Evolutionary conservation across 2,113 vertebrate species (phyloP), one percentile per base, ranked within the genome.

Genomic region (Dasyprocta punctata): DNA sequence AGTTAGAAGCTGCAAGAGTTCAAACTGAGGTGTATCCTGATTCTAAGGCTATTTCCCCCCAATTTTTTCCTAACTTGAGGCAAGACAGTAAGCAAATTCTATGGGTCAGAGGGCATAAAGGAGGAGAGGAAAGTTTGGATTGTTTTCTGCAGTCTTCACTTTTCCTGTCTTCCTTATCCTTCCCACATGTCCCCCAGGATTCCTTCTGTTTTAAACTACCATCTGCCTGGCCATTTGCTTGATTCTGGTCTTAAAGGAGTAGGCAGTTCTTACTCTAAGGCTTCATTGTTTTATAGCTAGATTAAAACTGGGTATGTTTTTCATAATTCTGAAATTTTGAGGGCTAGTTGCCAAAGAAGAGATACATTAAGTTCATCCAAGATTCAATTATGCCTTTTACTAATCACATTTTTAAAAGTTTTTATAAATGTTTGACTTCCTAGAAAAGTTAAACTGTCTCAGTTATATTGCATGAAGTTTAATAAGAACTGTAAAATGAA

Each of bases 171-270:
- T 90, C 44, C 20, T 80, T 61, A 86, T 81, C 63, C 75, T 61
- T 91, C 83, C 77, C 60, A 75, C 16, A 0, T 78, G 69, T 58
- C 73, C 92, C 82, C n/a, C 49, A 69, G 75, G 41, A 86, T 60
- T 95, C 82, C 85, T 69, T 60, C 56, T 67, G 91, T 87, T 95
- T 83, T 47, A 65, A 95, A 67, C 28, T 26, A 28, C 90, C 86
- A 90, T 97, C 90, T 92, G 86, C 73, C 84, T 87, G 81, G 83
- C 96, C 96, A 90, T 95, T 90, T 90, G 90, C 65, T 95, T 82
- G 67, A 93, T 87, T 73, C 56, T 90, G 38, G 54, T 67, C 67
- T 95, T 82, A 93, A 90, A 86, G 82, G 60, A 90, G 95, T 63
- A 91, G 41, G 20, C 47, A n/a, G 20, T 58, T 77, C 54, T 82